A percentile compares a stretch with the other conserved stretches of the same genome.
Conservation (phyloP, 2,888 invertebrate species). For the Drosophila maculinotata region DNA sequence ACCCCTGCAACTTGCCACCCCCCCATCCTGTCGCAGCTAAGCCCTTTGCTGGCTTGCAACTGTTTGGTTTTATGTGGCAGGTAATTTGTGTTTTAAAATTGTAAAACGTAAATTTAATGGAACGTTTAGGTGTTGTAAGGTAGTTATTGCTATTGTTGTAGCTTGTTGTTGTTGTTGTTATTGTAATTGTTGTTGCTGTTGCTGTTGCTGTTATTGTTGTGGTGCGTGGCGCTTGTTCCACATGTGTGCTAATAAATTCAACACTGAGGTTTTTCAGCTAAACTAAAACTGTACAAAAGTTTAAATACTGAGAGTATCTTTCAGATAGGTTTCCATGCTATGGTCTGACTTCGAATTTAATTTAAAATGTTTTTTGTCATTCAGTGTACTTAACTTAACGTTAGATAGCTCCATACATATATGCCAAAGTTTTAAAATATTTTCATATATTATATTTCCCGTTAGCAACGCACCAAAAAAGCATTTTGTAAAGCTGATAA, state of each 20-base stretch:
- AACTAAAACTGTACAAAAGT: too few species aligned
- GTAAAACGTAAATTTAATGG: slow-evolving; percentile 76
- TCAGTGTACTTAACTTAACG: too few species aligned
- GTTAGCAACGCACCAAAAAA: too few species aligned
- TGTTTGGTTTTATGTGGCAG: slow-evolving; percentile 69
- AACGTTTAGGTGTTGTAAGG: slow-evolving; percentile 71
- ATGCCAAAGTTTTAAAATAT: too few species aligned
- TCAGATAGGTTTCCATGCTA: background rate
- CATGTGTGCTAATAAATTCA: slow-evolving; percentile 38
- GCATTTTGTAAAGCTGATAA: background rate
- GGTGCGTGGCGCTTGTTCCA: slow-evolving; percentile 17
- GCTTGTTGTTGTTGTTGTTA: slow-evolving; percentile 15
- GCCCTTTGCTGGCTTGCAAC: slow-evolving; percentile 45
- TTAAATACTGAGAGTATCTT: too few species aligned
- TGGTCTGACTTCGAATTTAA: too few species aligned
- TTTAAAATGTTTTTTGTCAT: too few species aligned
- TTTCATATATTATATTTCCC: too few species aligned
- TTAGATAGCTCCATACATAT: too few species aligned
- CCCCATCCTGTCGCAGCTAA: background rate
- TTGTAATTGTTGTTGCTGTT: slow-evolving; percentile 7
- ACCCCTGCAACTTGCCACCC: background rate
- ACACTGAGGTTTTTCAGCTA: too few species aligned
- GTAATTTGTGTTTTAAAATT: slow-evolving; percentile 79
- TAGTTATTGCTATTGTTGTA: slow-evolving; percentile 24
- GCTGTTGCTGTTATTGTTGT: slow-evolving; percentile 1